Evolutionary conservation across 2,113 vertebrate species (phyloP), one percentile per base, ranked within the genome.

Genomic region (Myotis yumanensis): DNA sequence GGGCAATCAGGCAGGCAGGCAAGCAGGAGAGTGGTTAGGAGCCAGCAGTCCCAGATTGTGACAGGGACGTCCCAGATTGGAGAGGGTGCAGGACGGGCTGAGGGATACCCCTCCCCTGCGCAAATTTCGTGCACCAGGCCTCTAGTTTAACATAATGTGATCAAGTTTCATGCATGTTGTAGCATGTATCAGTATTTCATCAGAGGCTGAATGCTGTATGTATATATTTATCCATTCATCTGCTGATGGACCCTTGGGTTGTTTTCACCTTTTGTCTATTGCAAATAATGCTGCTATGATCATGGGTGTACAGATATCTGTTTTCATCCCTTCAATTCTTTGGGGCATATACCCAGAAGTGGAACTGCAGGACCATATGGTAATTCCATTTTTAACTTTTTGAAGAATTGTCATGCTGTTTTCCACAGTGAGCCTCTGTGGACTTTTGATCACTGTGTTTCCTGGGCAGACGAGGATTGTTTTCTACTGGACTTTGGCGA

Each of bases 401-500:
- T n/a, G 62, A 95, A 72, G 80, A 73, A 11, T 14, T 32, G 3
- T 64, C 84, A 57, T 35, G 35, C 23, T n/a, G 3, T 75, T 85
- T 84, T 64, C 57, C 37, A 92, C 32, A 77, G 72, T 5, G 66
- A 86, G 52, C 46, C 40, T 89, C 75, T 57, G 79, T 76, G 93
- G 92, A 32, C 85, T 76, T 96, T 66, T 84, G 87, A 96, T 93
- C 52, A 43, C 94, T 96, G 35, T 23, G 82, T 95, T 97, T 95
- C 80, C 93, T 87, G 71, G 95, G 86, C 92, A 97, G 81, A 85
- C 81, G 83, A 89, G 57, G 84, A 95, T 89, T 28, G 68, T 91
- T 96, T 97, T 64, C 96, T 94, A 95, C 93, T 95, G 93, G 72
- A 90, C 14, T 69, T 71, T 96, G 91, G 93, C 95, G 92, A 92